Base-by-base conservation (phyloP, 1,140 invertebrate species). In the Drosophila nigrodunni region DNA sequence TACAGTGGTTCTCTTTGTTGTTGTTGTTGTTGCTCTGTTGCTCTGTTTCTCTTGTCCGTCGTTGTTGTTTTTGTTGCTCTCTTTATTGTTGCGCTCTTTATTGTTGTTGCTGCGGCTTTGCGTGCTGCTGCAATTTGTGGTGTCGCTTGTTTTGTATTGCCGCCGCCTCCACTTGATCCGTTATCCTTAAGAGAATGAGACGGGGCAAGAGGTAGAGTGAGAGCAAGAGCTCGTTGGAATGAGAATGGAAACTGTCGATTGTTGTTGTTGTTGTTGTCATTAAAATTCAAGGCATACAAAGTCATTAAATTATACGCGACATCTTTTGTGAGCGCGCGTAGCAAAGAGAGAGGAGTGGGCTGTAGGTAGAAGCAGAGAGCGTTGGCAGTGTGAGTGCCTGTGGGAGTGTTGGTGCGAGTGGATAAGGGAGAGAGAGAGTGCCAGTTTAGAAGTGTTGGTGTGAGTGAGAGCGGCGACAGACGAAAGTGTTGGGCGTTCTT, bases 221-320 rank as follows among this genome's bases (percentile, higher is more conserved):
- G n/a, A n/a, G 39, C 7, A 34, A 3, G 15, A 46, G 44, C 7
- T 21, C 3, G 18, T 11, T 11, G 5, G 15, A 13, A 37, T 6
- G 9, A 41, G 70, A 47, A 66, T 34, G 47, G 52, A 57, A 66
- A n/a, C 68, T 49, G 62, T 21, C 60, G 15, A 62, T 13, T 54
- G 34, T 44, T 70, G 61, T n/a, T n/a, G n/a, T 60, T 69, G 80
- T 83, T 88, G 77, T 83, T 85, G 86, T 83, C 85, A 89, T 89
- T 89, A 89, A 89, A 89, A 89, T 89, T 90, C 86, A 90, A 89
- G 78, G 87, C 86, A 89, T 89, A 89, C 82, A 89, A 89, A 89
- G 86, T 89, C 86, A 89, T 89, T 89, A 89, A 89, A 89, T 89
- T 89, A 89, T 89, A 89, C 81, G 85, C 85, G 85, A 89, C 85